Conservation (phyloP, 1,140 invertebrate genomes). For the Whitmania pigra region DNA sequence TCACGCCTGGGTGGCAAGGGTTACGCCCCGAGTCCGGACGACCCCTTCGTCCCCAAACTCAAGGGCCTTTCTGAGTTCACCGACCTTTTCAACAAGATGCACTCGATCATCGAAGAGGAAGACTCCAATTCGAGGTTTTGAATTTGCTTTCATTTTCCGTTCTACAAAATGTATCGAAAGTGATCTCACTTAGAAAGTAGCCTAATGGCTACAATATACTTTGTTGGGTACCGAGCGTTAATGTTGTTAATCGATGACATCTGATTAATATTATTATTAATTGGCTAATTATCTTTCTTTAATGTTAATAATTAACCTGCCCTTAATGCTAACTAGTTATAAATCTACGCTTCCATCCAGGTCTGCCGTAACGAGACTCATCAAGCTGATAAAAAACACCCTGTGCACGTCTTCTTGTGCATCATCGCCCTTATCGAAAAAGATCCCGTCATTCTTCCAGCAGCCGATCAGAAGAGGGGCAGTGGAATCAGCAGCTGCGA, state of each 20-base stretch:
- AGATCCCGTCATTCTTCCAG: too few species aligned
- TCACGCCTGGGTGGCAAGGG: slow-evolving; percentile 39
- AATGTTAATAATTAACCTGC: too few species aligned
- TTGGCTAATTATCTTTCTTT: background rate
- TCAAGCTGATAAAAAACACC: slow-evolving; percentile 30
- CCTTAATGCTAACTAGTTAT: too few species aligned
- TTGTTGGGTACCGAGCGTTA: too few species aligned
- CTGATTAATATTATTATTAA: background rate
- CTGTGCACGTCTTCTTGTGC: slow-evolving; percentile 28
- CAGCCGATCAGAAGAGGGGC: slow-evolving; percentile 25
- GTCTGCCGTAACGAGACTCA: slow-evolving; percentile 27
- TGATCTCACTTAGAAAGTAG: background rate
- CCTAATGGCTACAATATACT: too few species aligned
- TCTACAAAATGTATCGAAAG: background rate
- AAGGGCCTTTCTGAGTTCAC: slow-evolving; percentile 38
- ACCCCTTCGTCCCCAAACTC: slow-evolving; percentile 32
- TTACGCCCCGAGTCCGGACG: slow-evolving; percentile 36
- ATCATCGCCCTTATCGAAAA: background rate
- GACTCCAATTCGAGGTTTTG: background rate
- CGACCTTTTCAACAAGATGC: slow-evolving; percentile 37
- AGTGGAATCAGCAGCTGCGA: slow-evolving; percentile 28
- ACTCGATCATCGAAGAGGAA: slow-evolving; percentile 40
- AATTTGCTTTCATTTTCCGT: background rate
- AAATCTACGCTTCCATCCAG: slow-evolving; percentile 23
- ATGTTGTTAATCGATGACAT: too few species aligned